Evolutionary conservation across 2,888 invertebrate genomes (phyloP).

Genomic region (Tipula unca): DNA sequence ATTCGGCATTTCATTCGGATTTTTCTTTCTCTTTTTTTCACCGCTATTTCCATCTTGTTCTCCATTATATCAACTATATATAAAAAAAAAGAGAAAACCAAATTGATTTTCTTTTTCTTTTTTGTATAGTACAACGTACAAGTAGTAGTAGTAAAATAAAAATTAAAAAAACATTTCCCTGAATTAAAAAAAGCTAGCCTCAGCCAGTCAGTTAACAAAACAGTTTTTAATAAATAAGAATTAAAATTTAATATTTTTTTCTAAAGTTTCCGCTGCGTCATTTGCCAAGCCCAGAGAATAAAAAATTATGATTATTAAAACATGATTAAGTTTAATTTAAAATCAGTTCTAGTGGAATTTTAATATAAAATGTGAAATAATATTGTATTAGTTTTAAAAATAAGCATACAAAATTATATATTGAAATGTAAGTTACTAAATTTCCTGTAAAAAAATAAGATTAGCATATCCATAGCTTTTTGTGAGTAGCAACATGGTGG

Average conservation of each 20-base stretch:
- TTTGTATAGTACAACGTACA: neutral
- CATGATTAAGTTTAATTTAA: constrained; percentile 17
- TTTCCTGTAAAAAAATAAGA: neutral
- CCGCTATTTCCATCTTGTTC: constrained; percentile 18
- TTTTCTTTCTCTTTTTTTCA: constrained; percentile 17
- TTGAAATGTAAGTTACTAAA: neutral
- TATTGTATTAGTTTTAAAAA: neutral
- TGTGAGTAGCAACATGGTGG: constrained; percentile 14
- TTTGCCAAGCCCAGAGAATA: constrained; percentile 25
- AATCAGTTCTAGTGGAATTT: neutral
- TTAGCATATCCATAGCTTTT: constrained; percentile 3
- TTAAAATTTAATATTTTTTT: constrained; percentile 2
- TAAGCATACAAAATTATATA: neutral
- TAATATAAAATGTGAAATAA: neutral
- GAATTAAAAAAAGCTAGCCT: constrained; percentile 17
- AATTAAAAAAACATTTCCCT: constrained; percentile 18
- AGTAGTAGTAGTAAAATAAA: neutral
- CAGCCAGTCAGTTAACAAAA: constrained; percentile 16
- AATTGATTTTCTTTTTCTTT: constrained; percentile 20
- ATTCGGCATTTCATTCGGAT: constrained; percentile 17
- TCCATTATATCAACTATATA: neutral
- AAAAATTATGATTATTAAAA: constrained; percentile 1
- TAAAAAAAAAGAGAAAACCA: neutral
- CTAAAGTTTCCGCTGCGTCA: constrained; percentile 26
- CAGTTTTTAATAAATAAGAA: constrained; percentile 10